Percentiles rank a stretch among this genome's conserved stretches.
phyloP scores from a whole-genome alignment of 2,888 invertebrate species.

The Lamellibrachia columna region DNA sequence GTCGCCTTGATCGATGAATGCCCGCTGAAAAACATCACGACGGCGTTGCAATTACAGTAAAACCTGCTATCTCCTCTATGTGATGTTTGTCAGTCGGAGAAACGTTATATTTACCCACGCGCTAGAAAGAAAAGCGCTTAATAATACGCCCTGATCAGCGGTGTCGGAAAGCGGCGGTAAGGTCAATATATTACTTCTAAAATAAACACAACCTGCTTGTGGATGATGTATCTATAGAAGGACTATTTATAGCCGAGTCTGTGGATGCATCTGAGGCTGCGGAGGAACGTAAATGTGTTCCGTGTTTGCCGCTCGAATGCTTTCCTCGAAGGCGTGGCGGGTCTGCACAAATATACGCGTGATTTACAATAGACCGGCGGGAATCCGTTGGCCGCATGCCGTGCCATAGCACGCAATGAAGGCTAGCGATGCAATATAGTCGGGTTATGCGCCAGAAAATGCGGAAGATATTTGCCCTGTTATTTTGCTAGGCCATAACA shows the following conservation, averaged over 20 bases:
- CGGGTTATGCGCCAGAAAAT: no score
- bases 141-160: not conserved
- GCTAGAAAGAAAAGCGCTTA: not conserved
- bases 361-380: not conserved
- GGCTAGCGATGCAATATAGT: no score
- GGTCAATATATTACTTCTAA: slow-evolving; percentile 16
- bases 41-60: not conserved
- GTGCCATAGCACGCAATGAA: no score
- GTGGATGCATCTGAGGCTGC: not conserved
- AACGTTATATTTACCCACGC: not conserved
- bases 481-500: no score
- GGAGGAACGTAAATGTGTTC: not conserved
- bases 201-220: not conserved
- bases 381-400: no score
- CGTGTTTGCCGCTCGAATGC: not conserved
- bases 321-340: not conserved
- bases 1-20: not conserved
- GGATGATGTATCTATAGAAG: not conserved
- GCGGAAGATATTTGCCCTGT: no score
- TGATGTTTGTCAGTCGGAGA: not conserved
- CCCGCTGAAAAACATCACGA: not conserved
- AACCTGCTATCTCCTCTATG: not conserved
- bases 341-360: not conserved
- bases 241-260: not conserved
- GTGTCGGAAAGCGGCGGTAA: not conserved